These are phyloP conservation scores for Amblyornis subalaris DNA, from an alignment of 2,113 vertebrate species.

Conservation along the genomic window DNA sequence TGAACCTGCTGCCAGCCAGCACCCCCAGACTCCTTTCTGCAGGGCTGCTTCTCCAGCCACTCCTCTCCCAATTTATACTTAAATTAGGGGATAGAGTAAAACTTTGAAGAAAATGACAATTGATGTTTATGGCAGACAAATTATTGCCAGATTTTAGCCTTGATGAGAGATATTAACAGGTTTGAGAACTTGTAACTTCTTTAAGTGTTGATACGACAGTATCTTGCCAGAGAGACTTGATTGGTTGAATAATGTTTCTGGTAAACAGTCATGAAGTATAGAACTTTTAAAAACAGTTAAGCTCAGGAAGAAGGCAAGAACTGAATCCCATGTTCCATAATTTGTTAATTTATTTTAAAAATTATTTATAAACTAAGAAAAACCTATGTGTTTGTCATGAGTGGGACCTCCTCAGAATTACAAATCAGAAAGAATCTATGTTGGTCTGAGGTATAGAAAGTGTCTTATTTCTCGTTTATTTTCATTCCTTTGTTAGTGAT, in stretches of 20 bases:
- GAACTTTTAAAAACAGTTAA: not conserved
- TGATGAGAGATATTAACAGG: not conserved
- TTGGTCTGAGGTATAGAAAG: not conserved
- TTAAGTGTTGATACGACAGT: not conserved
- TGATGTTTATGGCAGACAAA: not conserved
- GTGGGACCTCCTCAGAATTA: not conserved
- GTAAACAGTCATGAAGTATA: not conserved
- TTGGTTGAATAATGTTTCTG: not conserved
- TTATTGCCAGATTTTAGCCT: not conserved
- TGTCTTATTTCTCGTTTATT: not conserved
- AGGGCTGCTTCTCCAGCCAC: not conserved
- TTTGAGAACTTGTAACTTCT: not conserved
- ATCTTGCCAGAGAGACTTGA: not conserved
- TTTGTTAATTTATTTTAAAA: not conserved
- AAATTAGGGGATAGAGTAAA: not conserved
- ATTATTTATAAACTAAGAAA: not conserved
- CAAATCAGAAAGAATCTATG: not conserved
- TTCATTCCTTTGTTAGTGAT: not conserved
- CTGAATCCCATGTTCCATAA: not conserved
- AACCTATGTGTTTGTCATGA: not conserved
- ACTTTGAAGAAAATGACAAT: not conserved
- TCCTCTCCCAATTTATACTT: not conserved
- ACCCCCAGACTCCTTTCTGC: not conserved
- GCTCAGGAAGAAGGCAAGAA: not conserved
- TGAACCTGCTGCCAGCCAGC: not conserved